Percentiles rank a stretch among this genome's conserved stretches.
These are phyloP conservation scores for Camponotus pennsylvanicus DNA, from an alignment of 1,140 invertebrate genomes.

Conservation along the genomic window DNA sequence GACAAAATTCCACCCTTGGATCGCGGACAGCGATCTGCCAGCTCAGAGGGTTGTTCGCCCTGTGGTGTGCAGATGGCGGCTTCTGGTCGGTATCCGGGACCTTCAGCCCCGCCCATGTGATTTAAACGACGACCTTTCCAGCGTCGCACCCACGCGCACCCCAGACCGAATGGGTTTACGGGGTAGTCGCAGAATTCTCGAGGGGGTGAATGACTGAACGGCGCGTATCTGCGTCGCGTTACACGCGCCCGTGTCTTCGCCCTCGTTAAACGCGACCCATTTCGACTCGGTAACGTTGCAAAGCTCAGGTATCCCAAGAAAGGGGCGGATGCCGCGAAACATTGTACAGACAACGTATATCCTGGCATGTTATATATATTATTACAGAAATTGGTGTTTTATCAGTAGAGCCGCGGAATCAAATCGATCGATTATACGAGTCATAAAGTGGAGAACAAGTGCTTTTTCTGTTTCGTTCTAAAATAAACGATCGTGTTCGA, in stretches of 20 bases:
- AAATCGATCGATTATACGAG: not conserved
- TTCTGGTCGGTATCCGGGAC: constrained; percentile 67
- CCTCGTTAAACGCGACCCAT: not conserved
- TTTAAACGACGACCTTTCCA: constrained; percentile 72
- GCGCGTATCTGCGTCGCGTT: not conserved
- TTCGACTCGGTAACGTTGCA: not conserved
- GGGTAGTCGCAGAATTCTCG: constrained; percentile 13
- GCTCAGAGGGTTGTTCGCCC: constrained; percentile 66
- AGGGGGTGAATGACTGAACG: constrained; percentile 44
- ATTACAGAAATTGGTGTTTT: constrained; percentile 5
- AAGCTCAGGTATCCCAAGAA: not conserved
- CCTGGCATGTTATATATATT: not conserved
- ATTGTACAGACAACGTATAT: not conserved
- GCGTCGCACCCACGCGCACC: not conserved
- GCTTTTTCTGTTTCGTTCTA: not conserved
- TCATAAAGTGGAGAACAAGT: not conserved
- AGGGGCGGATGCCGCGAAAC: not conserved
- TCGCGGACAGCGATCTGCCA: constrained; percentile 18
- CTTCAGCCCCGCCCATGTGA: constrained; percentile 76
- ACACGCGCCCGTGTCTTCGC: not conserved
- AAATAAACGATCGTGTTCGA: not conserved
- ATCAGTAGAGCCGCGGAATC: not conserved
- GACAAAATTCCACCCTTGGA: not conserved
- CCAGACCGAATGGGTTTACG: constrained; percentile 23
- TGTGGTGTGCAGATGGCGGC: constrained; percentile 70